phyloP scores from a whole-genome alignment of 2,113 vertebrate species.

The Macrotis lagotis region DNA sequence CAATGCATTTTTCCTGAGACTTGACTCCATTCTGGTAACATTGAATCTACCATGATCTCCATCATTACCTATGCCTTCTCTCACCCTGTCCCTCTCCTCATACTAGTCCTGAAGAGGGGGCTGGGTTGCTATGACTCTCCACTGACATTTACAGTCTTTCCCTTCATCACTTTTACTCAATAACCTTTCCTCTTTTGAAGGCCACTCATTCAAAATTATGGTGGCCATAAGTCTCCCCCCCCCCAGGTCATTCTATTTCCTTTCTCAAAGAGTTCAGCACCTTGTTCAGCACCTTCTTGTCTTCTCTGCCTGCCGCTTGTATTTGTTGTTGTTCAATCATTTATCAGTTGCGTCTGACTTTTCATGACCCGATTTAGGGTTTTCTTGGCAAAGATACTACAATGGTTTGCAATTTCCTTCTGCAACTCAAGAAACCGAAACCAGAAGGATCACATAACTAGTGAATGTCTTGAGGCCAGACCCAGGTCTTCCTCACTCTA shows the following conservation, averaged over 20 bases:
- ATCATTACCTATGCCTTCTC: neutral
- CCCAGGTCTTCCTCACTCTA: neutral
- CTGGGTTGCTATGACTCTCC: neutral
- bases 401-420: neutral
- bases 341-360: neutral
- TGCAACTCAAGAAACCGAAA: neutral
- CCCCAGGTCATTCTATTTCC: neutral
- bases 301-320: neutral
- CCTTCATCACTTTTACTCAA: neutral
- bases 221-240: neutral
- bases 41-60: neutral
- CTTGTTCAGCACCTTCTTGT: neutral
- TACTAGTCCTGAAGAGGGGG: too few species aligned
- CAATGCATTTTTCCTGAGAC: neutral
- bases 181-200: neutral
- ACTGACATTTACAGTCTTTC: neutral
- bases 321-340: too few species aligned
- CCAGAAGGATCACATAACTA: neutral
- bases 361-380: too few species aligned
- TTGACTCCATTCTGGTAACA: neutral
- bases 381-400: neutral
- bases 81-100: neutral
- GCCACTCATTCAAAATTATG: neutral
- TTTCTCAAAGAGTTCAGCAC: too few species aligned
- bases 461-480: neutral